Base-by-base conservation (phyloP, 2,888 invertebrate species). In the Rotaria socialis region DNA sequence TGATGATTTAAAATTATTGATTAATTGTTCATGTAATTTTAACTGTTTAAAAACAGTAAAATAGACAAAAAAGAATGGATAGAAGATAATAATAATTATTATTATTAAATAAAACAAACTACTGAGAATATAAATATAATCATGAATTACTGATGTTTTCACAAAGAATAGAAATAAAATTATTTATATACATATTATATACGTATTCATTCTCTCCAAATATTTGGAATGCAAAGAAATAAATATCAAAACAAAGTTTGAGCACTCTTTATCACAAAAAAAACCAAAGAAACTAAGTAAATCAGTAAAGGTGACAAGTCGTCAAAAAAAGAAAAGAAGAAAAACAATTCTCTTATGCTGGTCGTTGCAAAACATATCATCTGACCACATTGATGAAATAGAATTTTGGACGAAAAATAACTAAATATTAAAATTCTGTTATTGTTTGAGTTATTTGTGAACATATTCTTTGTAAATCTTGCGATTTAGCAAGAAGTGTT, bases 381-480 rank as follows among this genome's bases (percentile, higher is more conserved):
- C 67, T 67, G 67, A 67, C 19, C 67, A 67, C 19, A 67, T 67
- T 16, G 2, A 16, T 67, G 11, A 67, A 27, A 3, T n/a, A 6
- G 7, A 60, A 2, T 11, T n/a, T 60, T 27, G 60, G 27, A 16
- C 8, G 50, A 27, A 35, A 67, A 47, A 6, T 14, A 10, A 16
- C 8, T 35, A 35, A 35, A 35, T 35, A 52, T 80, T 80, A 80
- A n/a, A 80, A 80, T 43, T 80, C 80, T 24, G 43, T 47, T 47
- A 80, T 47, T 47, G 47, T 80, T 47, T 80, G 80, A 80, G 80
- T 80, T 80, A 80, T 80, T 47, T 80, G 80, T n/a, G 47, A 14
- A n/a, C 80, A 80, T 47, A 80, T 22, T 47, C 47, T 47, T 47
- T 80, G 80, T 80, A 80, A 47, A 80, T 80, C 80, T 80, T 80